A percentile compares a stretch with the other conserved stretches of the same genome.
Evolutionary conservation across 2,113 vertebrate genomes (phyloP).

Genomic region (Symphodus melops): DNA sequence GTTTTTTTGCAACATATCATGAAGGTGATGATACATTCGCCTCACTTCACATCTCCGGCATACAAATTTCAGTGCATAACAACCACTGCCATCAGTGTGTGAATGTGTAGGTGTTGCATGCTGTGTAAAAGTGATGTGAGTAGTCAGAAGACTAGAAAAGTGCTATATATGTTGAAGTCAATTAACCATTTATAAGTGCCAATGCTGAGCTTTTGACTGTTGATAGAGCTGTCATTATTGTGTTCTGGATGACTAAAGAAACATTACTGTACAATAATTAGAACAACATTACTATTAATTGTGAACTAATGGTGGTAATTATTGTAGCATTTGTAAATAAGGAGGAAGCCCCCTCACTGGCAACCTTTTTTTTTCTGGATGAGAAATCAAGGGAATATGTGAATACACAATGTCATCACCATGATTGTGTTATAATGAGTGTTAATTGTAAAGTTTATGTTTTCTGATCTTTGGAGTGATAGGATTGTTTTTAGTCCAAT

Average conservation of each 20-base stretch:
- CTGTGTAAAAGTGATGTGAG: too few relatives aligned
- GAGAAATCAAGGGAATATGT: not conserved
- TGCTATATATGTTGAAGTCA: too few relatives aligned
- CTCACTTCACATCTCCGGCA: too few relatives aligned
- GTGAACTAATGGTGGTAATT: conserved; percentile 36
- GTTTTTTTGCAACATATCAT: too few relatives aligned
- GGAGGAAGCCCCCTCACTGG: not conserved
- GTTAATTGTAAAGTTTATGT: not conserved
- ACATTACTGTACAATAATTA: conserved; percentile 14
- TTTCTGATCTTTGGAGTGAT: not conserved
- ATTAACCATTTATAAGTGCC: not conserved
- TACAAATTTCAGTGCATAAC: too few relatives aligned
- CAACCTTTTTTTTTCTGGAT: not conserved
- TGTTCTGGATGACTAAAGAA: conserved; percentile 15
- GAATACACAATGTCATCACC: not conserved
- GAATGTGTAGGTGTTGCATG: too few relatives aligned
- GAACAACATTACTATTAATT: conserved; percentile 21
- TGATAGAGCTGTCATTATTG: conserved; percentile 17
- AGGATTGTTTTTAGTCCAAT: not conserved
- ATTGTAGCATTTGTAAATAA: conserved; percentile 16
- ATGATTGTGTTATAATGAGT: conserved; percentile 11
- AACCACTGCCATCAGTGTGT: too few relatives aligned
- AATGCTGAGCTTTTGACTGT: conserved; percentile 12
- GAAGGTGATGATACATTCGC: too few relatives aligned
- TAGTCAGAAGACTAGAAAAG: too few relatives aligned